Evolutionary conservation across 2,797 vertebrate species (phyloP), one percentile per base, ranked within the genome.

Genomic region (Betta splendens): DNA sequence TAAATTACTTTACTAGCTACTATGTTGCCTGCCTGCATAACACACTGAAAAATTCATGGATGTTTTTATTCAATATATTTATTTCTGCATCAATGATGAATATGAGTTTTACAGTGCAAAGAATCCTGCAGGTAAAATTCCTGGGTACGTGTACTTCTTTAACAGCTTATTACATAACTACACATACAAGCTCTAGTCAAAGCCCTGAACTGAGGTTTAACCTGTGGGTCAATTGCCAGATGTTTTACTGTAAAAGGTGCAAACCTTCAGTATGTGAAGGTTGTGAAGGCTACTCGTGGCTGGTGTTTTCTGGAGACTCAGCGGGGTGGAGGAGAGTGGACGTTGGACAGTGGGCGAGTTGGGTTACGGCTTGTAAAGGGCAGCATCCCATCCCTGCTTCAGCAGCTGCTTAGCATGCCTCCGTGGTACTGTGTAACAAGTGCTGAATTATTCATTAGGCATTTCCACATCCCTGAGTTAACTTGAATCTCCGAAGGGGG

Each of bases 381-480:
- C 75, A 77, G 26, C 73, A 55, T 50, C 43, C 57, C 68, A 69
- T 33, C 59, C 33, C 63, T 61, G 52, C 75, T 58, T 64, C 59
- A 35, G 51, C 66, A 60, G 64, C 69, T 74, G 69, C 55, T 79
- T 77, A 77, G 66, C 72, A 69, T 67, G 75, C 60, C 53, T 73
- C 46, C 47, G 52, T 64, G 58, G 39, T 64, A 4, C 68, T 43
- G 48, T 16, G 51, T 55, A 71, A 72, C 58, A 53, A 65, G 57
- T 18, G 12, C n/a, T 86, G 84, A 81, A 89, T 85, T 71, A 87
- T 89, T 89, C 72, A 87, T 76, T 3, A 52, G 37, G 60, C 32
- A 50, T 72, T 80, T 80, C 50, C 51, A 76, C 72, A 80, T 71
- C 64, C 16, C 53, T 54, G 54, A 7, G 39, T 72, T 76, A 75